Evolutionary conservation across 2,888 invertebrate genomes (phyloP).

Genomic region (Microplitis deprimator): DNA sequence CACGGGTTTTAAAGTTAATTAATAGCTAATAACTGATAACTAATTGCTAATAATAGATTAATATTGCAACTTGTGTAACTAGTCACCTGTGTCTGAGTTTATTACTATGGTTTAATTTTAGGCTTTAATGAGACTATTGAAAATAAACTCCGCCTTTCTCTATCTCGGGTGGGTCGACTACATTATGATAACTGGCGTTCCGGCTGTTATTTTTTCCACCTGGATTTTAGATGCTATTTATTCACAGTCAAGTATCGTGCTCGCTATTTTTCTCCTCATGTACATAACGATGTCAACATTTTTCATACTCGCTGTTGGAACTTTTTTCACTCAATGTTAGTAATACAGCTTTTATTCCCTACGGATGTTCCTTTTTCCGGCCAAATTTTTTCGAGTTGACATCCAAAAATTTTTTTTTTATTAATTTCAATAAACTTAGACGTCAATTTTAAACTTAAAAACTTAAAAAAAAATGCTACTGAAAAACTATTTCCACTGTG

Average conservation of each 20-base stretch:
- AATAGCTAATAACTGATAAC: not conserved
- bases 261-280: constrained; percentile 34
- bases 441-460: not conserved
- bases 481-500: no score
- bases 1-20: constrained; percentile 51
- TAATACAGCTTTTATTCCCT: constrained; percentile 8
- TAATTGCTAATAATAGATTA: constrained; percentile 2
- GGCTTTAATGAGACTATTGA: constrained; percentile 49
- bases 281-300: constrained; percentile 33
- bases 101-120: constrained; percentile 16
- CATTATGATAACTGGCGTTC: constrained; percentile 46
- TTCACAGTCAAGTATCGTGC: not conserved
- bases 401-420: not conserved
- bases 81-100: not conserved
- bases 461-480: no score
- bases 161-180: constrained; percentile 52
- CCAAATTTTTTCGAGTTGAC: no score
- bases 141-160: constrained; percentile 41
- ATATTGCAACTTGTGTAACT: not conserved
- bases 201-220: constrained; percentile 43
- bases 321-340: constrained; percentile 30
- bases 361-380: not conserved
- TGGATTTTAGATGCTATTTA: constrained; percentile 24
- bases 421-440: not conserved
- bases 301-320: constrained; percentile 29